phyloP scores from a whole-genome alignment of 2,888 invertebrate species.

The Philereme transversata region DNA sequence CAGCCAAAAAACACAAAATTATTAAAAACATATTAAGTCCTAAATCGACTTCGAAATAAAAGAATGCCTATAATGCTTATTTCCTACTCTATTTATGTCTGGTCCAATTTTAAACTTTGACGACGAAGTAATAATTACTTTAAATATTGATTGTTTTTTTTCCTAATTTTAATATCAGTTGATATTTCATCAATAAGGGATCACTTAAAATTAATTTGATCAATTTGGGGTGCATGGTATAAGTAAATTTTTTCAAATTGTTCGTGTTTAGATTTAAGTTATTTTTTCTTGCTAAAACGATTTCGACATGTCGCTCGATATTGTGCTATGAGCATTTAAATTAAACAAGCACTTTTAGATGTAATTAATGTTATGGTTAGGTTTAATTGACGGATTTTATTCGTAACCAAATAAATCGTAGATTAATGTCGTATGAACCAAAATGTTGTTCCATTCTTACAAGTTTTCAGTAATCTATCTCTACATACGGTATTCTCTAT shows the following conservation, averaged over 20 bases:
- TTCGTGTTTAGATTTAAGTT: constrained; percentile 16
- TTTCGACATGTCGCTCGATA: constrained; percentile 46
- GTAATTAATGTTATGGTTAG: constrained; percentile 15
- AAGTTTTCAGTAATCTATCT: background rate
- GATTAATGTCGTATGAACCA: background rate
- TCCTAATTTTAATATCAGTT: background rate
- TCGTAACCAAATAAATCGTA: constrained; percentile 27
- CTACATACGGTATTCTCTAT: background rate
- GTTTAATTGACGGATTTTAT: constrained; percentile 8
- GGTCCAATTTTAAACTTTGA: background rate
- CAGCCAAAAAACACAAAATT: background rate
- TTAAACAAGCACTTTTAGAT: constrained; percentile 35
- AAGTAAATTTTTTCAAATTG: constrained; percentile 58
- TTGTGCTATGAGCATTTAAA: constrained; percentile 53
- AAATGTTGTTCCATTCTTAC: background rate
- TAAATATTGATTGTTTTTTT: background rate
- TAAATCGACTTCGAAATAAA: too few species aligned
- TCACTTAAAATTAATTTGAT: constrained; percentile 39
- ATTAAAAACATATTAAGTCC: too few species aligned
- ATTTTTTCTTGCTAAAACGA: constrained; percentile 32
- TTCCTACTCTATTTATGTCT: too few species aligned
- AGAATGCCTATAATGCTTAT: too few species aligned
- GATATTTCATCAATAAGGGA: constrained; percentile 27
- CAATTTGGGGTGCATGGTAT: constrained; percentile 43
- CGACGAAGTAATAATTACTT: background rate